Evolutionary conservation across 2,113 vertebrate species (phyloP).

Genomic region (Centrocercus urophasianus): DNA sequence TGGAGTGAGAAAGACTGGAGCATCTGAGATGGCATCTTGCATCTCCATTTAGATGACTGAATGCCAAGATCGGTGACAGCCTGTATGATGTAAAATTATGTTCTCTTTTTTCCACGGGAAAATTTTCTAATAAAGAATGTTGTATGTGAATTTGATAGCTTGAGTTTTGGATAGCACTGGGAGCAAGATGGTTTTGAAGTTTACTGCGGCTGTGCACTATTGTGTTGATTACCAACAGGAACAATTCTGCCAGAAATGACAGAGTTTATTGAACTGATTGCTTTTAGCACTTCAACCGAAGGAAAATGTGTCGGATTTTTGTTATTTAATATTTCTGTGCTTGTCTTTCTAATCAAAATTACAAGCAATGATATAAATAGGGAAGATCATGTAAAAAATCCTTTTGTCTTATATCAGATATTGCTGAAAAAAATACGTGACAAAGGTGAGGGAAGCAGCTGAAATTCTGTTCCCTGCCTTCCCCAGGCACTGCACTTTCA

Average conservation of each 20-base stretch:
- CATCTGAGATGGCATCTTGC: not conserved
- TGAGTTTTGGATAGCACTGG: not conserved
- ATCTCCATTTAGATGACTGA: not conserved
- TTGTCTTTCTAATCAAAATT: not conserved
- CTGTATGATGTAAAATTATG: not conserved
- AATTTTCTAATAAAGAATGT: not conserved
- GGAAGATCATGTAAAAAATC: not conserved
- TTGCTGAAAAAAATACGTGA: not conserved
- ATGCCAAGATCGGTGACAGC: not conserved
- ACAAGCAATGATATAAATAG: not conserved
- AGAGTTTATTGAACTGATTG: not conserved
- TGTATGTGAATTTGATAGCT: not conserved
- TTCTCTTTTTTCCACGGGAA: not conserved
- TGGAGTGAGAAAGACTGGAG: not conserved
- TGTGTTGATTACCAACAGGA: not conserved
- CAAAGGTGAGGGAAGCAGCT: not conserved
- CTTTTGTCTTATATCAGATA: not conserved
- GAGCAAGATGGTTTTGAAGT: not conserved
- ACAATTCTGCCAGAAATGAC: not conserved
- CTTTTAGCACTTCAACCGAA: not conserved
- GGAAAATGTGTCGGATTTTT: not conserved
- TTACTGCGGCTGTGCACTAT: not conserved
- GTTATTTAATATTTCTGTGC: not conserved
- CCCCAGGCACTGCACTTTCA: not conserved
- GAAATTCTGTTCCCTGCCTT: not conserved